Percentiles rank a stretch among this genome's conserved stretches.
Conservation (phyloP, 2,113 vertebrate genomes). For the Prionailurus bengalensis region DNA sequence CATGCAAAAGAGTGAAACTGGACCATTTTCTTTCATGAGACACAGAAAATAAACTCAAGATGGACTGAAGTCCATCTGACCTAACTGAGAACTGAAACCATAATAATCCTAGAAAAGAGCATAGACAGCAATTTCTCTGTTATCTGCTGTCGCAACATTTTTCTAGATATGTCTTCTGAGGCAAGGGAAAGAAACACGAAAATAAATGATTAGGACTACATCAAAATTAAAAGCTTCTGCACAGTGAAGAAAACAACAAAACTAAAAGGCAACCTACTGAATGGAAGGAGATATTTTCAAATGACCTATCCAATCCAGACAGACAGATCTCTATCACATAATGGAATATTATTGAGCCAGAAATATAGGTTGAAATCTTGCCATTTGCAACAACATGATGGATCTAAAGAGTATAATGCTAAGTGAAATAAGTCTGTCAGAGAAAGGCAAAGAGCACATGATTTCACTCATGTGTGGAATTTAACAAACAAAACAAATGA, state of each 20-base stretch:
- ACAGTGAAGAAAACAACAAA: neutral
- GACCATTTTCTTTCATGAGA: neutral
- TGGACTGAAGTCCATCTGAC: neutral
- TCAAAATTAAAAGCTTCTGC: neutral
- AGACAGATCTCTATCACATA: neutral
- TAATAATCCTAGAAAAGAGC: neutral
- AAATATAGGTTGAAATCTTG: neutral
- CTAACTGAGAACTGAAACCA: neutral
- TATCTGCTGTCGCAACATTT: neutral
- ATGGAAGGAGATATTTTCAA: neutral
- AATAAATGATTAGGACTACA: neutral
- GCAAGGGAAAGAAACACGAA: neutral
- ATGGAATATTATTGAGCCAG: neutral
- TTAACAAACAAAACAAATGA: neutral
- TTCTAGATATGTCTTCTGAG: neutral
- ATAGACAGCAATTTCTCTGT: neutral
- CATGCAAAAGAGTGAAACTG: neutral
- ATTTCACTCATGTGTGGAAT: neutral
- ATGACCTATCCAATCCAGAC: too few relatives aligned
- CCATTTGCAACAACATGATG: neutral
- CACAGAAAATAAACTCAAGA: neutral
- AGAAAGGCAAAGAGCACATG: neutral
- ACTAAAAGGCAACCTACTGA: neutral
- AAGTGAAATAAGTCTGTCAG: neutral
- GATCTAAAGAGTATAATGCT: neutral